phyloP scores from a whole-genome alignment of 2,113 vertebrate genomes.

The Boleophthalmus pectinirostris region DNA sequence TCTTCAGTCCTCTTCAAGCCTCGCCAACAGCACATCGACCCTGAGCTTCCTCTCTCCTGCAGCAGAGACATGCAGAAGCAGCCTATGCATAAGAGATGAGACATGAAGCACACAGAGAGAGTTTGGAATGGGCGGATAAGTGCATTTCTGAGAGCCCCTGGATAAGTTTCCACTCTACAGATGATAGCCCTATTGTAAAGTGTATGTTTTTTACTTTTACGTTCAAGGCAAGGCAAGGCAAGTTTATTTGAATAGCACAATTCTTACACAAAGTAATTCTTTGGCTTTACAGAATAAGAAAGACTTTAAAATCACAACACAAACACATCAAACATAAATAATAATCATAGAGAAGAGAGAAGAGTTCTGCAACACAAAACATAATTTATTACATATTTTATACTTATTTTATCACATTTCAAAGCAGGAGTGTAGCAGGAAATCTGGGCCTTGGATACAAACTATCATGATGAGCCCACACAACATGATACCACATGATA shows the following conservation, averaged over 20 bases:
- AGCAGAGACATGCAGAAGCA: constrained; percentile 16
- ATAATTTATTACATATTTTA: constrained; percentile 6
- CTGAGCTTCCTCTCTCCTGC: constrained; percentile 2
- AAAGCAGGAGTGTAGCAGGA: not conserved
- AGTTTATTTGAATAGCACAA: no score
- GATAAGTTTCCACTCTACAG: not conserved
- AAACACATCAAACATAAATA: no score
- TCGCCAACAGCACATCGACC: constrained; percentile 12
- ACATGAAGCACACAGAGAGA: constrained; percentile 9
- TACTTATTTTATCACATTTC: constrained; percentile 14
- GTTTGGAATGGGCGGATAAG: constrained; percentile 20
- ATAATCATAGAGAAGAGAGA: no score
- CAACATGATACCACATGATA: no score
- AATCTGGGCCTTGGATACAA: no score
- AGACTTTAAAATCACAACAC: no score
- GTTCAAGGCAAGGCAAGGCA: no score
- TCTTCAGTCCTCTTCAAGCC: constrained; percentile 13
- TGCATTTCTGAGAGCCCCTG: not conserved
- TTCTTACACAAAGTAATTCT: no score
- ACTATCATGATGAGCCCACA: no score
- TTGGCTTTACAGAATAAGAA: no score
- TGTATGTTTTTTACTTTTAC: not conserved
- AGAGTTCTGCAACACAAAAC: constrained; percentile 10
- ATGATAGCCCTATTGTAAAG: not conserved
- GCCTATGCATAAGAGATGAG: constrained; percentile 47